Base-by-base conservation (phyloP, 2,797 vertebrate genomes). In the Acipenser oxyrinchus region DNA sequence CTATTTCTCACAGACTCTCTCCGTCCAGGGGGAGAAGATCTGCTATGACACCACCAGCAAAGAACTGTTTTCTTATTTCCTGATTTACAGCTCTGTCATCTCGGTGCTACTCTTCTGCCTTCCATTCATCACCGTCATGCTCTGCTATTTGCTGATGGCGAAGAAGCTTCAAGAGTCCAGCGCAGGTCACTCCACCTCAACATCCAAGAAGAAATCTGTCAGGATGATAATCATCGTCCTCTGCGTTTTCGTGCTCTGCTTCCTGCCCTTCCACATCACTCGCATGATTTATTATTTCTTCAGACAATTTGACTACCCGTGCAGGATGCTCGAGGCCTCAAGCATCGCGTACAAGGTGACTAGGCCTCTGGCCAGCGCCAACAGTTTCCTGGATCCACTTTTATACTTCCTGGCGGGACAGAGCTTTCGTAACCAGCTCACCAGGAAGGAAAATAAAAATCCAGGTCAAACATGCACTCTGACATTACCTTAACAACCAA, bases 351-450 rank as follows among this genome's bases (percentile, higher is more conserved):
- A 98, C 76, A 98, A 98, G 78, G 81, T 96, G 76, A 98, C 91
- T 2, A 84, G 94, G 49, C 96, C 93, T 0, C 74, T 99, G 0
- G 95, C 94, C 66, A 95, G 96, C 2, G 91, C 89, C 72, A 99
- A 98, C 87, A 98, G 96, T 76, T 98, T 94, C 69, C 63, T 99
- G 13, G 95, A 99, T 74, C 96, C 96, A 1, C 90, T 99, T 64
- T 84, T 99, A 59, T 99, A 97, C 79, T 97, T 98, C 81, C 74
- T 97, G 72, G 92, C 92, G 0, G 95, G 95, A 9, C 93, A 94
- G 52, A 88, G 79, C 64, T 87, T 8, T 77, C 91, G 83, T 76
- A 85, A 74, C 5, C 81, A 49, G 62, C 67, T 88, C 69, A 81
- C 37, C 48, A 80, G 68, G 63, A 84, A 69, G 51, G 69, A 0